phyloP scores from a whole-genome alignment of 2,113 vertebrate species.

The Nycticorax nycticorax region DNA sequence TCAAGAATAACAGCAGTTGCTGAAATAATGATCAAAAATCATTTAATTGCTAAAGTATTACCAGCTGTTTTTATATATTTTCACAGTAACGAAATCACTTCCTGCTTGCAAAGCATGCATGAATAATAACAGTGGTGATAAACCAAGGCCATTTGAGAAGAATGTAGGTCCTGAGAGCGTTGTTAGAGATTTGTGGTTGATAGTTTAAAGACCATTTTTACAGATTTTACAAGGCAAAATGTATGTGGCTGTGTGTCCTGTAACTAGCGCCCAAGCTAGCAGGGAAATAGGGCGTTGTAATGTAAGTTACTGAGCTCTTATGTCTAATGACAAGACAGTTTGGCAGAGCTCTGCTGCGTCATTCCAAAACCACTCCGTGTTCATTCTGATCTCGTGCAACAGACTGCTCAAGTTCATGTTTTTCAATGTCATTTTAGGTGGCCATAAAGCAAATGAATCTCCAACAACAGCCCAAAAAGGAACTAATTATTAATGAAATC shows the following conservation, averaged over 20 bases:
- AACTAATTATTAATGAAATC: conserved; percentile 99
- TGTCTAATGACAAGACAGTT: not conserved
- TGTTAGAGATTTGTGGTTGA: not conserved
- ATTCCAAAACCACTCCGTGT: not conserved
- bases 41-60: not conserved
- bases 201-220: not conserved
- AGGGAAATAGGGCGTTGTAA: not conserved
- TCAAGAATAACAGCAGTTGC: not conserved
- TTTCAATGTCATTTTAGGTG: conserved; percentile 81
- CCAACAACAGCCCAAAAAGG: conserved; percentile 98
- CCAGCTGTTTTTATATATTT: not conserved
- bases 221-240: not conserved
- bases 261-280: too few relatives aligned
- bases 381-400: not conserved
- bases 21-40: not conserved
- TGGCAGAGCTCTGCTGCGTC: not conserved
- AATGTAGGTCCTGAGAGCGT: not conserved
- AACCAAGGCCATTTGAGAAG: not conserved
- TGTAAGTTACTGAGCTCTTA: not conserved
- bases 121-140: not conserved
- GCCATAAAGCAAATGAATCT: conserved; percentile 99
- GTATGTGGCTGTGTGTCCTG: accelerated
- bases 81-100: not conserved
- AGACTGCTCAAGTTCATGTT: not conserved
- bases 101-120: not conserved